A percentile compares a stretch with the other conserved stretches of the same genome.
These are phyloP conservation scores for Drosophila willistoni DNA, from an alignment of 1,140 invertebrate species.

Conservation along the genomic window DNA sequence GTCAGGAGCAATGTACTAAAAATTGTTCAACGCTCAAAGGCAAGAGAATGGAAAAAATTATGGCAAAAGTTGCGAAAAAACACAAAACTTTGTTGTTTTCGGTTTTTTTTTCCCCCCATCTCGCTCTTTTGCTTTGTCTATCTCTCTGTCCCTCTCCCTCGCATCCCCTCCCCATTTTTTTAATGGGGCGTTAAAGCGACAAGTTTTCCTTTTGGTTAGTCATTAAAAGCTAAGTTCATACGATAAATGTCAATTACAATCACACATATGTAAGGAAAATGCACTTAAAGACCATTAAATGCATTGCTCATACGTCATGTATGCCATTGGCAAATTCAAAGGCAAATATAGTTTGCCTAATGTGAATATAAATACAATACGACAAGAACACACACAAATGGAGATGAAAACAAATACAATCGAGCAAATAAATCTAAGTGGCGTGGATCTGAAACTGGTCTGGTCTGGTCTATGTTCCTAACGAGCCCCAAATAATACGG, in stretches of 20 bases:
- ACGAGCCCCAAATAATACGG: slow-evolving; percentile 61
- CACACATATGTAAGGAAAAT: slow-evolving; percentile 33
- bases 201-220: slow-evolving; percentile 36
- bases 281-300: slow-evolving; percentile 61
- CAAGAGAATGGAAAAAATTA: slow-evolving; percentile 43
- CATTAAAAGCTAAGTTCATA: slow-evolving; percentile 60
- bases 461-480: slow-evolving; percentile 40
- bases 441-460: slow-evolving; percentile 25
- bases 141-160: background rate
- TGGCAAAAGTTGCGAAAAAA: slow-evolving; percentile 53
- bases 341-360: slow-evolving; percentile 43
- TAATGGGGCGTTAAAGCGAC: slow-evolving; percentile 46
- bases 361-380: slow-evolving; percentile 56
- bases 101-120: background rate
- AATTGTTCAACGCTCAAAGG: slow-evolving; percentile 56
- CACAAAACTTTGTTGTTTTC: slow-evolving; percentile 28
- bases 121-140: slow-evolving; percentile 2
- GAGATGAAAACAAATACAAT: slow-evolving; percentile 26
- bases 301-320: slow-evolving; percentile 58
- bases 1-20: slow-evolving; percentile 50
- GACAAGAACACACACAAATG: slow-evolving; percentile 28
- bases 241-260: slow-evolving; percentile 74
- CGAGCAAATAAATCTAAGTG: slow-evolving; percentile 62
- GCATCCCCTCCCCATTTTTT: background rate
- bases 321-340: slow-evolving; percentile 58